A percentile compares a stretch with the other conserved stretches of the same genome.
These are phyloP conservation scores for Lycocorax pyrrhopterus DNA, from an alignment of 2,113 vertebrate genomes.

Conservation along the genomic window DNA sequence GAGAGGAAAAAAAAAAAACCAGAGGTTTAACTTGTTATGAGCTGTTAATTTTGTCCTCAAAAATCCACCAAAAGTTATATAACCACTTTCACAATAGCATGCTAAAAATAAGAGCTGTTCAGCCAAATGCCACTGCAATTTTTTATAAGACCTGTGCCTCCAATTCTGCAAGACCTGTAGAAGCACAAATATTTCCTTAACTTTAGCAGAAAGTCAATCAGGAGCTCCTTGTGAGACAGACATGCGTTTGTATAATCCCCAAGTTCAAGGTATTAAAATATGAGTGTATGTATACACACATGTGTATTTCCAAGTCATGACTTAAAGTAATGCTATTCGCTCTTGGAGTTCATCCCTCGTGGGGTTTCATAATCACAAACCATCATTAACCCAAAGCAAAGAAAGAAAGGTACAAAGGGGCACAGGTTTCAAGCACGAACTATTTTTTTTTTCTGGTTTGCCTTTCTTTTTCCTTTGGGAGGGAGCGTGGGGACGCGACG, in stretches of 20 bases:
- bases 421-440: neutral
- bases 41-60: slow-evolving; percentile 45
- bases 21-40: neutral
- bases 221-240: neutral
- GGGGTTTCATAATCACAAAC: slow-evolving; percentile 11
- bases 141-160: slow-evolving; percentile 27
- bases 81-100: slow-evolving; percentile 54
- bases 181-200: neutral
- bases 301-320: neutral
- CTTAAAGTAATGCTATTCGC: neutral
- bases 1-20: neutral
- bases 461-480: neutral
- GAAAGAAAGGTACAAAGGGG: slow-evolving; percentile 31
- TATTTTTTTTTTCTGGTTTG: neutral
- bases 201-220: neutral
- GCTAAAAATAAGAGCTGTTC: slow-evolving; percentile 40
- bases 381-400: slow-evolving; percentile 21
- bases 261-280: neutral
- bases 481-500: neutral
- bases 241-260: neutral
- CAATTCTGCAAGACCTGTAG: slow-evolving; percentile 21
- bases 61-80: slow-evolving; percentile 51
- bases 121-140: slow-evolving; percentile 28
- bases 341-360: neutral
- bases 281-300: neutral